Base-by-base conservation (phyloP, 1,140 invertebrate genomes). In the Caenorhabditis elegans region DNA sequence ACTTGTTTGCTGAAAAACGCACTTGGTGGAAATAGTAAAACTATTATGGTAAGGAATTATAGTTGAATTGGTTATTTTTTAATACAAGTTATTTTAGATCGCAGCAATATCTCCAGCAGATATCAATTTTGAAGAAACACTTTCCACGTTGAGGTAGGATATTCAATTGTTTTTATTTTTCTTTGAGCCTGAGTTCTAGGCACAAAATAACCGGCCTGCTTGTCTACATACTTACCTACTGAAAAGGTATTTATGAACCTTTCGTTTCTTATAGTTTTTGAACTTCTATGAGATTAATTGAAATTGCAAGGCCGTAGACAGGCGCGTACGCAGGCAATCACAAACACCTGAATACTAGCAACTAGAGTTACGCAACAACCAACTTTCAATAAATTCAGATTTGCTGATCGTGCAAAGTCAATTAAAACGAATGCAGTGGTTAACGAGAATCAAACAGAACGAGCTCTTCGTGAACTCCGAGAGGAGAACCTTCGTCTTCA, bases 21-120 rank as follows among this genome's bases (percentile, higher is more conserved):
- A 28, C 87, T 93, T 3, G 92, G 92, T 83, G 93, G 93, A 39
- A 93, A 93, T 89, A 93, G 92, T 86, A 93, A 93, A 87, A 93
- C 93, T 5, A 90, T 93, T 47, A 93, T 93, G 92, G 92, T 93
- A 86, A 89, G 89, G 2, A 75, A n/a, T 11, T 43, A 17, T 8
- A 60, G 65, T 0, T 0, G 46, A 4, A 46, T 31, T 47, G 26
- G 24, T 2, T n/a, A 10, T 22, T 70, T 6, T 8, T 19, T 8
- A 85, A 53, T 22, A 31, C 17, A 76, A 51, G n/a, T n/a, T 78
- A 48, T 82, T 92, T n/a, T 90, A 93, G 92, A 92, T 93, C 75
- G 93, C 92, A 17, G 91, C 93, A 3, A 90, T 93, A 34, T 93
- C 92, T 39, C 93, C 93, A 6, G 92, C 93, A 11, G 92, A 93